Base-by-base conservation (phyloP, 2,797 vertebrate genomes). In the Mus spretus region DNA sequence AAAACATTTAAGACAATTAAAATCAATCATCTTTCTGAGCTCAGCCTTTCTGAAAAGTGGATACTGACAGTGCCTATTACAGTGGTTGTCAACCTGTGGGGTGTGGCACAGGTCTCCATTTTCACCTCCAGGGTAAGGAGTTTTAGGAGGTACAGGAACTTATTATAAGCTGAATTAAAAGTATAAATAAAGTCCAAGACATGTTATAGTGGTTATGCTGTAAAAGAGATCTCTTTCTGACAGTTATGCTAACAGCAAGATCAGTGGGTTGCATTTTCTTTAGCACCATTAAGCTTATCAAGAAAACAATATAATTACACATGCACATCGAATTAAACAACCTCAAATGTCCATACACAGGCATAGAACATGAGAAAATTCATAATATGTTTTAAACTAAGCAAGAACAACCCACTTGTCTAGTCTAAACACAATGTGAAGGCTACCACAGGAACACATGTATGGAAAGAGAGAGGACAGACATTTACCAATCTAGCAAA, bases 21-120 rank as follows among this genome's bases (percentile, higher is more conserved):
- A 95, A 90, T 79, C 34, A 11, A 72, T 9, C 14, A 31, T 55
- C 81, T 95, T 83, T 87, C 53, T 91, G 77, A 90, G 63, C 34
- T 77, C 19, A 90, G 81, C 65, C 40, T 28, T 28, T 77, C 11
- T 28, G 86, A 79, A 31, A 9, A 47, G 59, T 31, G 12, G 17
- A 85, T 44, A 34, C 24, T 81, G 63, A 85, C 2, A 91, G 65
- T 59, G 24, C 20, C 53, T 89, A 26, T 34, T 61, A 81, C 10
- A 50, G 17, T 7, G 44, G 40, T 65, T 84, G 26, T 65, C 1
- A 7, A 22, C 82, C 17, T 65, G 37, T 50, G 40, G 12, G 14
- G 80, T 15, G 44, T 0, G 70, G 37, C 9, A 65, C 37, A 86
- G 0, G 63, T 70, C 53, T 83, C 74, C 4, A 90, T 63, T 88